A percentile compares a stretch with the other conserved stretches of the same genome.
These are phyloP conservation scores for Orthonevra nobilis DNA, from an alignment of 2,888 invertebrate genomes.

Conservation along the genomic window DNA sequence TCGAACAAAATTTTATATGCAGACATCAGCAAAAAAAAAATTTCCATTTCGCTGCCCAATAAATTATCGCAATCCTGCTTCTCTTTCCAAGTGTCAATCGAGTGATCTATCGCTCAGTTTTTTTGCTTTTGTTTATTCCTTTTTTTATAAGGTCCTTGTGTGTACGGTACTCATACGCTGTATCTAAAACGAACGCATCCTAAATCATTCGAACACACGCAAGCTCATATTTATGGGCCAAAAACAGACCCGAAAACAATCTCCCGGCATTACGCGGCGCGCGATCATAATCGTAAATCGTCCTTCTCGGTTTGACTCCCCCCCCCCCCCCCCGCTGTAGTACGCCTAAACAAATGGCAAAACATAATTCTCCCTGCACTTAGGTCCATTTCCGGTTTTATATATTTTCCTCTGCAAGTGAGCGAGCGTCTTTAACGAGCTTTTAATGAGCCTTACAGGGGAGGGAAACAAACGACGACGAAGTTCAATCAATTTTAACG, in stretches of 20 bases:
- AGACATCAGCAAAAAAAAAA: conserved; percentile 42
- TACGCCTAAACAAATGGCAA: too few relatives aligned
- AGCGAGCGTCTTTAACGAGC: conserved; percentile 35
- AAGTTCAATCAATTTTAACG: conserved; percentile 43
- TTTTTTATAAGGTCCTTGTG: too few relatives aligned
- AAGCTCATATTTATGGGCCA: conserved; percentile 39
- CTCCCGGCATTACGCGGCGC: conserved; percentile 41
- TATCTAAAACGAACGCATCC: conserved; percentile 20
- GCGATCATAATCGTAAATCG: conserved; percentile 63
- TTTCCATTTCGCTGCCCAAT: conserved; percentile 49
- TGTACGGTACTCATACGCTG: too few relatives aligned
- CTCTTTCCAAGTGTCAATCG: conserved; percentile 47
- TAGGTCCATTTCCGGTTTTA: conserved; percentile 44
- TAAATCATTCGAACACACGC: conserved; percentile 47
- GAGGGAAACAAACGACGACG: background rate
- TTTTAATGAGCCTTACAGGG: conserved; percentile 51
- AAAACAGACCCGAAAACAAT: conserved; percentile 27
- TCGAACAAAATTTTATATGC: conserved; percentile 38
- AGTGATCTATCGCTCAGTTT: conserved; percentile 60
- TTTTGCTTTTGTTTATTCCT: background rate
- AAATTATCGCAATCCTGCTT: conserved; percentile 41
- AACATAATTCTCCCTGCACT: conserved; percentile 28
- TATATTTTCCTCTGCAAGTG: background rate
- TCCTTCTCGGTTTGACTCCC: background rate
- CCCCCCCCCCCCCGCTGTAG: too few relatives aligned